Evolutionary conservation across 2,888 invertebrate species (phyloP).

Genomic region (Andrena haemorrhoa): DNA sequence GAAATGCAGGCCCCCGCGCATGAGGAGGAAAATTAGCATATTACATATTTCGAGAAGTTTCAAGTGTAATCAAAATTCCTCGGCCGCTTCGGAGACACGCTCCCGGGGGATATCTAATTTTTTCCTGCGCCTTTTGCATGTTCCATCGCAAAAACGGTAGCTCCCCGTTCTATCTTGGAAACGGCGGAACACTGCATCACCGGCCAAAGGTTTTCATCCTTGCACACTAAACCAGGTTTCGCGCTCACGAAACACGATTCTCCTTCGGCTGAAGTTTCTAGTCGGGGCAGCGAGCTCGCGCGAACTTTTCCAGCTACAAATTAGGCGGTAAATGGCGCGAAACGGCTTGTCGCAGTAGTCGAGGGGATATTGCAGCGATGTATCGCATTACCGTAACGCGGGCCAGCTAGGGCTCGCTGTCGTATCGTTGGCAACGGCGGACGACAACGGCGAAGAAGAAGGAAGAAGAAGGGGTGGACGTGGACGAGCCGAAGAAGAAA

Average conservation of each 20-base stretch:
- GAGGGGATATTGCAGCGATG: constrained; percentile 60
- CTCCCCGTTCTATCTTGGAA: neutral
- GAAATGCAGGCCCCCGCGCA: constrained; percentile 1
- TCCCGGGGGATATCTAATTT: constrained; percentile 5
- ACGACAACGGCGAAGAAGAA: constrained; percentile 10
- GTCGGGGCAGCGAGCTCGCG: constrained; percentile 21
- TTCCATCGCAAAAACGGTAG: neutral
- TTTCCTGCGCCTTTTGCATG: constrained; percentile 15
- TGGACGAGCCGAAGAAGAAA: neutral
- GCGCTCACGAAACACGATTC: constrained; percentile 27
- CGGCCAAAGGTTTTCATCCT: neutral
- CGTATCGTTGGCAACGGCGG: constrained; percentile 39
- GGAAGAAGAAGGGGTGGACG: constrained; percentile 8
- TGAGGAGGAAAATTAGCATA: constrained; percentile 21
- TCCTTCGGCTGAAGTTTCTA: constrained; percentile 42
- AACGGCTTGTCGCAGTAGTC: constrained; percentile 62
- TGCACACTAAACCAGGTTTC: neutral
- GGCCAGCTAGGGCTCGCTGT: constrained; percentile 24
- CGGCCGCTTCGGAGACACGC: neutral
- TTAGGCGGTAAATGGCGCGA: constrained; percentile 71
- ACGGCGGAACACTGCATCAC: neutral
- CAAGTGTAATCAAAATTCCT: constrained; percentile 20
- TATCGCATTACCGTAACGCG: constrained; percentile 67
- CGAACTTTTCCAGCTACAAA: constrained; percentile 70
- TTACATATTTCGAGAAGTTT: constrained; percentile 26